Base-by-base conservation (phyloP, 2,113 vertebrate genomes). In the Corythoichthys intestinalis region DNA sequence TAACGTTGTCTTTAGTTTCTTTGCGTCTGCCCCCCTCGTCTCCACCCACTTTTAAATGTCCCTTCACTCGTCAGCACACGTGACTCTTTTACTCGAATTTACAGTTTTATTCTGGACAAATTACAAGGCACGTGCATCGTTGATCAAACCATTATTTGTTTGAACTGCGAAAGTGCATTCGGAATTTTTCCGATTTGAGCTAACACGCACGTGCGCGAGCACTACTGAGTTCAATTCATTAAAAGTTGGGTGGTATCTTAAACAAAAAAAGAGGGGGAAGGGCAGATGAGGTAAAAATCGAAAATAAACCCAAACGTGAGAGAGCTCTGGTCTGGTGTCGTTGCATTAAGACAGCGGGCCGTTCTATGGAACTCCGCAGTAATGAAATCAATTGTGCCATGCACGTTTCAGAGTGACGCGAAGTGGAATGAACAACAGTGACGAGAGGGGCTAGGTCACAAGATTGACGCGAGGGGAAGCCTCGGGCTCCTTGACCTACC, bases 51-150 rank as follows among this genome's bases (percentile, higher is more conserved):
- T 34, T 12, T 13, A 57, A 57, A 57, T 12, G 44, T n/a, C 2
- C 60, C 34, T 41, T 63, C n/a, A 28, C 44, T 12, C 61, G 61
- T 63, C 61, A 47, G 1, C 61, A 13, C n/a, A 47, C 61, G 61
- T 11, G 61, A 63, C 41, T 5, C 4, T 34, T 28, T 28, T 46
- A 28, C 20, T 34, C 39, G 6, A 47, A 47, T 4, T 63, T 6
- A 63, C 60, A 47, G 60, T 63, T 47, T 63, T 63, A 63, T 20
- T 47, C 20, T 63, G 61, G 11, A 47, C 41, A 6, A 46, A 34
- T 44, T 34, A 63, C 41, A 46, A 63, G 47, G 20, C 37, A 63
- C 41, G 61, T 28, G 12, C 13, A 46, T 28, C 12, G 39, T 20
- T 46, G 41, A 13, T 28, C 44, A 13, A n/a, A 35, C 11, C 11